Conservation (phyloP, 2,113 vertebrate species). For the Rhea pennata region DNA sequence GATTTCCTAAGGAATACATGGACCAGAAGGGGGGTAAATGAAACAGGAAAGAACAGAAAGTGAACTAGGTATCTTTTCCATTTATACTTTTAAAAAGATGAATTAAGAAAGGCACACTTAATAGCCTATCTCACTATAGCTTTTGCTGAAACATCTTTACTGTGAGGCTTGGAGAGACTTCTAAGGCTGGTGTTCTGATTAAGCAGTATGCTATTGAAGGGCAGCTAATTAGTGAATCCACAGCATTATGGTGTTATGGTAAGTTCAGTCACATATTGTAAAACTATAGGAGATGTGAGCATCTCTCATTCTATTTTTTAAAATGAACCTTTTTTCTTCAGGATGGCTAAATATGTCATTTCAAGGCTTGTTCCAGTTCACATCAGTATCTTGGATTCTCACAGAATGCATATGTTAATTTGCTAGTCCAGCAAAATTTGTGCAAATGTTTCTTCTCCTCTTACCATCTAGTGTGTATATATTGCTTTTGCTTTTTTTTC, state of each 20-base stretch:
- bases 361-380: background rate
- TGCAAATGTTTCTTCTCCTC: background rate
- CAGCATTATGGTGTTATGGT: background rate
- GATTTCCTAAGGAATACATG: background rate
- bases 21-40: background rate
- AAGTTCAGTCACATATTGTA: background rate
- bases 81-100: background rate
- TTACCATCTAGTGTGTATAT: background rate
- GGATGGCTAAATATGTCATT: background rate
- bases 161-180: background rate
- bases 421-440: background rate
- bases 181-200: background rate
- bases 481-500: background rate
- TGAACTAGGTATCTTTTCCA: background rate
- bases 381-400: background rate
- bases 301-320: background rate
- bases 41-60: background rate
- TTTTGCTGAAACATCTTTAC: background rate
- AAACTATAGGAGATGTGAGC: background rate
- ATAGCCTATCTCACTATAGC: background rate
- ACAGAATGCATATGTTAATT: background rate
- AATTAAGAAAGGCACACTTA: conserved; percentile 11
- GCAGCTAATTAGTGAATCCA: background rate
- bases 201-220: background rate
- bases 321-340: background rate